A percentile compares a stretch with the other conserved stretches of the same genome.
Evolutionary conservation across 2,888 invertebrate species (phyloP).

Genomic region (Drosophila mettleri): DNA sequence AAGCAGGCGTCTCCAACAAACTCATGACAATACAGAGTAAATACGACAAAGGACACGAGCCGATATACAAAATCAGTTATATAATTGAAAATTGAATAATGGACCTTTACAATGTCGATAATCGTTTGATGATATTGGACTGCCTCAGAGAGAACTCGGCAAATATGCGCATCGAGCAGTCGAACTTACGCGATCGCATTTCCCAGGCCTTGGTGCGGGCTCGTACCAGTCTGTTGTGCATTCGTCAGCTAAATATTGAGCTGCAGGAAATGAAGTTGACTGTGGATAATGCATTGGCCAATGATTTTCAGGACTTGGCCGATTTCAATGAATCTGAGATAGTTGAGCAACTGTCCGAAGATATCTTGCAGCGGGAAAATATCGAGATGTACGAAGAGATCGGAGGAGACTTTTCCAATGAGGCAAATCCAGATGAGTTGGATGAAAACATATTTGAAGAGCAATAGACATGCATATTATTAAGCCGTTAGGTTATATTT

Average conservation of each 20-base stretch:
- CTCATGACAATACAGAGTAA: background rate
- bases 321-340: background rate
- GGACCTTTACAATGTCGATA: conserved; percentile 24
- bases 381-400: background rate
- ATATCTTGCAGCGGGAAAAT: no score
- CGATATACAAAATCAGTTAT: background rate
- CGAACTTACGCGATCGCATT: conserved; percentile 33
- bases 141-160: conserved; percentile 55
- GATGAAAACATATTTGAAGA: background rate
- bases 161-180: conserved; percentile 48
- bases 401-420: background rate
- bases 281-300: conserved; percentile 21
- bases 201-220: conserved; percentile 30
- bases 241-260: conserved; percentile 36
- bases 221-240: conserved; percentile 21
- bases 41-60: background rate
- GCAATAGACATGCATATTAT: background rate
- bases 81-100: conserved; percentile 26
- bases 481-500: conserved; percentile 1
- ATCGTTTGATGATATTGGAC: conserved; percentile 26
- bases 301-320: background rate
- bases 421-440: background rate
- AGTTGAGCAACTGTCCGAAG: background rate
- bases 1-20: conserved; percentile 25
- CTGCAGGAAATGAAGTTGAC: conserved; percentile 34